These are phyloP conservation scores for Atractosteus spatula DNA, from an alignment of 2,113 vertebrate genomes.

Conservation along the genomic window DNA sequence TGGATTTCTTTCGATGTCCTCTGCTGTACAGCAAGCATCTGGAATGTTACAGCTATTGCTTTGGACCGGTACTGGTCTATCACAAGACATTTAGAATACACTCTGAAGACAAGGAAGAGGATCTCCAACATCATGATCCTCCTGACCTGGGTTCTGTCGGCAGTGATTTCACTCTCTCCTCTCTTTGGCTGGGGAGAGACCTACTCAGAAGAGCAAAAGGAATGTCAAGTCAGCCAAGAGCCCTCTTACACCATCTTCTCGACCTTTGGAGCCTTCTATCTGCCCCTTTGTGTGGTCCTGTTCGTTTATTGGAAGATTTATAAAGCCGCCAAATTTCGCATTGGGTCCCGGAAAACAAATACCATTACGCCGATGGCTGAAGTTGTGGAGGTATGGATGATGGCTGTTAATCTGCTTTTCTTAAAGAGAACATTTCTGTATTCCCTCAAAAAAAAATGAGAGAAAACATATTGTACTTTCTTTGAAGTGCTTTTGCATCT, in stretches of 20 bases:
- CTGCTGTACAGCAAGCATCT: slow-evolving; percentile 97
- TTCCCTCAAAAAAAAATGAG: too few relatives aligned
- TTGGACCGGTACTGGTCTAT: slow-evolving; percentile 97
- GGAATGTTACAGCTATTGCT: slow-evolving; percentile 94
- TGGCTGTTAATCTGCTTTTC: too few relatives aligned
- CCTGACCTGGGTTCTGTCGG: slow-evolving; percentile 86
- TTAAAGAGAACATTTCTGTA: too few relatives aligned
- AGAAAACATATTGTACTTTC: too few relatives aligned
- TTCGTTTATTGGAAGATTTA: slow-evolving; percentile 99
- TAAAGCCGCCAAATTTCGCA: slow-evolving; percentile 87
- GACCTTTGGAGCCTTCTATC: slow-evolving; percentile 91
- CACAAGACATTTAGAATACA: slow-evolving; percentile 90
- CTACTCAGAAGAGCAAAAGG: slow-evolving; percentile 74
- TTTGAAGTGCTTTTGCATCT: too few relatives aligned
- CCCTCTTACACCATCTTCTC: slow-evolving; percentile 93
- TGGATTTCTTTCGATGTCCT: slow-evolving; percentile 94
- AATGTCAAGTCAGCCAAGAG: slow-evolving; percentile 90
- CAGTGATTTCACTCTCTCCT: slow-evolving; percentile 86
- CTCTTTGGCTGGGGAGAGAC: slow-evolving; percentile 94
- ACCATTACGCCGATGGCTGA: slow-evolving; percentile 83
- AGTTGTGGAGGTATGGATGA: slow-evolving; percentile 62
- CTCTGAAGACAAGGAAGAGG: slow-evolving; percentile 76
- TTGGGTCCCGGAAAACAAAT: slow-evolving; percentile 81
- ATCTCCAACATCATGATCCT: slow-evolving; percentile 89
- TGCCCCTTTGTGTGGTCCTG: slow-evolving; percentile 90